Evolutionary conservation across 2,888 invertebrate genomes (phyloP).

Genomic region (Drosophila multiciliata): DNA sequence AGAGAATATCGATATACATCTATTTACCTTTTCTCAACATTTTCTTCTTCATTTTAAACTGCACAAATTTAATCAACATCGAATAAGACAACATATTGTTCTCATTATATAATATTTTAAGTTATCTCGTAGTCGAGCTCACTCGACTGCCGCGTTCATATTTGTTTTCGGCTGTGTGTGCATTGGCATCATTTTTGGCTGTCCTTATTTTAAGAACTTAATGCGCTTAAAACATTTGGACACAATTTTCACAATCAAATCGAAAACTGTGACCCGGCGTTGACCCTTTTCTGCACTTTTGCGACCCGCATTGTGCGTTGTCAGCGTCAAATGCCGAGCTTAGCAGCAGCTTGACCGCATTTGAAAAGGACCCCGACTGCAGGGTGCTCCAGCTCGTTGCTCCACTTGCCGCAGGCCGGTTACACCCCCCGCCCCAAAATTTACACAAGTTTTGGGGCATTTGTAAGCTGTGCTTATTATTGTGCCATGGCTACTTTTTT

Average conservation of each 20-base stretch:
- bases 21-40: too few relatives aligned
- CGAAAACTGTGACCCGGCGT: constrained; percentile 40
- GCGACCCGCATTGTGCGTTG: constrained; percentile 19
- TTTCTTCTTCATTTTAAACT: not conserved
- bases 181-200: constrained; percentile 4
- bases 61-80: not conserved
- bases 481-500: constrained; percentile 16
- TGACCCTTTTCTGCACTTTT: constrained; percentile 50
- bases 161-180: not conserved
- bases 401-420: constrained; percentile 10
- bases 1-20: not conserved
- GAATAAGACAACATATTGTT: not conserved
- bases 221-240: constrained; percentile 62
- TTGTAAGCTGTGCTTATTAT: constrained; percentile 56
- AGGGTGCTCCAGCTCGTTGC: not conserved
- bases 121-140: not conserved
- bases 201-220: constrained; percentile 31
- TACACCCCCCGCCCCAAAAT: constrained; percentile 44
- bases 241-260: constrained; percentile 59
- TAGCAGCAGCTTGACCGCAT: constrained; percentile 60
- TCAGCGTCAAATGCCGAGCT: constrained; percentile 49
- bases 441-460: constrained; percentile 54
- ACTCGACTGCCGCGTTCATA: not conserved
- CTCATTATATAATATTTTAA: not conserved
- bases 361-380: constrained; percentile 7